Evolutionary conservation across 1,140 invertebrate genomes (phyloP).

Genomic region (Holcopasites calliopsidis): DNA sequence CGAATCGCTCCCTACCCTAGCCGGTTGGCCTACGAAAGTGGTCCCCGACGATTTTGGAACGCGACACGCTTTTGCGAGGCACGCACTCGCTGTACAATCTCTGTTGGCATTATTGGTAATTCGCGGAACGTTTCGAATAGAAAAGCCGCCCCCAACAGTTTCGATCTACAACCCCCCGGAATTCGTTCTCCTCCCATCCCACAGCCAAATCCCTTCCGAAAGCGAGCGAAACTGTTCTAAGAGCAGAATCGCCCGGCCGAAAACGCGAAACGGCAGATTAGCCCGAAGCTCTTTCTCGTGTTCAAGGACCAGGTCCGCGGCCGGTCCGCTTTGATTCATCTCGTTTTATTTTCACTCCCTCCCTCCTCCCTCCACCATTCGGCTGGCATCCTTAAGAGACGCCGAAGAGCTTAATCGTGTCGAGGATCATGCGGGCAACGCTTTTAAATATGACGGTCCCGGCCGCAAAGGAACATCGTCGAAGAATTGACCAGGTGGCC

Average conservation of each 20-base stretch:
- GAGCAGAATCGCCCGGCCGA: not conserved
- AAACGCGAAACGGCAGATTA: constrained; percentile 52
- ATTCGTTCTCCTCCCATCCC: not conserved
- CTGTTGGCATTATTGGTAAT: too few species aligned
- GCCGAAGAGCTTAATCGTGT: constrained; percentile 65
- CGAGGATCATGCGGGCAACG: constrained; percentile 62
- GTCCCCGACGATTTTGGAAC: too few species aligned
- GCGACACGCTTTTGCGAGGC: too few species aligned
- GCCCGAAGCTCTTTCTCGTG: constrained; percentile 43
- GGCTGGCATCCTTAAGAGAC: constrained; percentile 43
- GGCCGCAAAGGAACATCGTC: constrained; percentile 58
- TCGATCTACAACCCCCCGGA: not conserved
- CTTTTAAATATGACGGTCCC: constrained; percentile 62
- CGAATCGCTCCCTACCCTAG: not conserved
- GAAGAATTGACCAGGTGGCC: constrained; percentile 68
- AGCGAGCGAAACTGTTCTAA: not conserved
- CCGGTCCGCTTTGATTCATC: constrained; percentile 53
- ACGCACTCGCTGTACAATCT: too few species aligned
- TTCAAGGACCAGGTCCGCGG: constrained; percentile 43
- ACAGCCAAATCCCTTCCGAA: too few species aligned
- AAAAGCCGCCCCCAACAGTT: too few species aligned
- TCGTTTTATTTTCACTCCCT: constrained; percentile 6
- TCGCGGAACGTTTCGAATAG: too few species aligned
- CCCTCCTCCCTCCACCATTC: not conserved
- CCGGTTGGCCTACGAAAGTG: constrained; percentile 6